Evolutionary conservation across 2,797 vertebrate species (phyloP).

Genomic region (Enteromius trimaculatus): DNA sequence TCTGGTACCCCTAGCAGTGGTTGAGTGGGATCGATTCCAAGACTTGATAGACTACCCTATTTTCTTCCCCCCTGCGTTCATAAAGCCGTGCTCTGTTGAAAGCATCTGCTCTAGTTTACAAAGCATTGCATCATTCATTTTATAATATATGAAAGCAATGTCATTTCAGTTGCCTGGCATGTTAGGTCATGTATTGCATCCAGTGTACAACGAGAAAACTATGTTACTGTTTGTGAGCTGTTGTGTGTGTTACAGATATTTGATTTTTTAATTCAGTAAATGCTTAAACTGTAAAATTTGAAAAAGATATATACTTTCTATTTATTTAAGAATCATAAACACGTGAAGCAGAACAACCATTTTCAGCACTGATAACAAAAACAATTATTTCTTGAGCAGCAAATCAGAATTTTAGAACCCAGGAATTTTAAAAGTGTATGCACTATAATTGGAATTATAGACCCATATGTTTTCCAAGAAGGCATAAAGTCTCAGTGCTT

Average conservation of each 20-base stretch:
- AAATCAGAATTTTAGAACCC: neutral
- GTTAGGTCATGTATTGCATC: neutral
- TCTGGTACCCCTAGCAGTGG: neutral
- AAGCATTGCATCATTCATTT: conserved; percentile 28
- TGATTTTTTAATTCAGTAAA: too few species aligned
- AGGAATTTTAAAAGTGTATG: neutral
- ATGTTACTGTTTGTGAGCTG: too few species aligned
- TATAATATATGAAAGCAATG: neutral
- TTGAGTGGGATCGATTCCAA: conserved; percentile 5
- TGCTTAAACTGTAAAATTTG: too few species aligned
- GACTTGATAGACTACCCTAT: neutral
- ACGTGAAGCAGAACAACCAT: neutral
- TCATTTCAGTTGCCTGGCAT: neutral
- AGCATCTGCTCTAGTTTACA: neutral
- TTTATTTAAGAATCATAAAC: neutral
- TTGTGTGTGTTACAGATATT: too few species aligned
- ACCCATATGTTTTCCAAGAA: conserved; percentile 17
- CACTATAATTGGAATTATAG: neutral
- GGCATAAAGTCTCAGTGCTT: neutral
- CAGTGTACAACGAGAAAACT: neutral
- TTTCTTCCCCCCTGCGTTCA: neutral
- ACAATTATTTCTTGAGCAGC: neutral
- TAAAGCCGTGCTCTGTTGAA: neutral
- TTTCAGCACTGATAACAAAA: neutral
- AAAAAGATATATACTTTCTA: neutral